Base-by-base conservation (phyloP, 2,888 invertebrate species). In the Latrodectus elegans region DNA sequence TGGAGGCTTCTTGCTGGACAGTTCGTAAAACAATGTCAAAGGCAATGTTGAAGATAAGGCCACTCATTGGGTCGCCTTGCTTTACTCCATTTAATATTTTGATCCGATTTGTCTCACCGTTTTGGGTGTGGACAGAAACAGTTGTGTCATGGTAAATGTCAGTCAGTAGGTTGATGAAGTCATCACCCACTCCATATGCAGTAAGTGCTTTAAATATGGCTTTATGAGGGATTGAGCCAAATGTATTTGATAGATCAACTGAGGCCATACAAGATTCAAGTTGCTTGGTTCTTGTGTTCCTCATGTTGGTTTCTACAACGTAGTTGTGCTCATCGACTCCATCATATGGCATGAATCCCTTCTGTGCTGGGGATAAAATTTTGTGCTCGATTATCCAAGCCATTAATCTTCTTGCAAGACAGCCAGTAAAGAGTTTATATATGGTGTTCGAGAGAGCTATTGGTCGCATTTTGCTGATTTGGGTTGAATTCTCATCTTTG, bases 61-160 rank as follows among this genome's bases (percentile, higher is more conserved):
- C 38, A 15, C 75, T 75, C 1, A 75, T 22, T 4, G 75, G 75
- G 22, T 38, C 17, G 0, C 75, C 75, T 15, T 75, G 75, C n/a
- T 64, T 75, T 1, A 75, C 75, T 0, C 75, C 75, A 4, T 15
- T 8, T 2, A 4, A 4, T 6, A 64, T 49, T 51, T 38, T 38
- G 1, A 75, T 26, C 0, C 3, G 4, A 3, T 12, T 9, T 9
- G 75, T 26, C 8, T 2, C 0, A 26, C 64, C 75, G 0, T 75
- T 64, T 0, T 53, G 6, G 0, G 75, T 38, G 11, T 38, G 0
- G 1, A 76, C n/a, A 8, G 8, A 15, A 0, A 17, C n/a, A 3
- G 26, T 0, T 1, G 49, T 64, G 9, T 38, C 8, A 0, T 0
- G 4, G 49, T 76, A 76, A 2, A 65, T 12, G 9, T 60, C 49